Base-by-base conservation (phyloP, 2,797 vertebrate genomes). In the Molossus molossus region DNA sequence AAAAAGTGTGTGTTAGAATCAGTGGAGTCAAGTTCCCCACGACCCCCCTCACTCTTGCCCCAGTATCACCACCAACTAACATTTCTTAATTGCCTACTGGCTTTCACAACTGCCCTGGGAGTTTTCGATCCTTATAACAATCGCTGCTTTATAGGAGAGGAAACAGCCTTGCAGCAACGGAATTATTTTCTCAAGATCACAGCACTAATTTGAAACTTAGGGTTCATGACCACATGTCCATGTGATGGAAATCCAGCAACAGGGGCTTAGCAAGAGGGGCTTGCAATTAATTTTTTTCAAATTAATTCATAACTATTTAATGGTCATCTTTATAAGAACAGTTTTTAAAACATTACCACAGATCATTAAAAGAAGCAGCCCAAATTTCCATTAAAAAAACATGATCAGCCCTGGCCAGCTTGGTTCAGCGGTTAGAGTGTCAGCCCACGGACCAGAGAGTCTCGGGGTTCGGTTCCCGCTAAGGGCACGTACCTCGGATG, bases 341-440 rank as follows among this genome's bases (percentile, higher is more conserved):
- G 3, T 81, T 84, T 86, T 84, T 73, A 94, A 85, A 83, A 76
- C 4, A 90, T 45, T 58, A 53, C 12, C 14, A 81, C 23, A 94
- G 67, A 37, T 37, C 67, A 69, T 21, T 69, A 37, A 69, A 69
- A 69, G 20, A 9, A 37, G 67, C 11, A 37, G 33, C 67, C 67
- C 33, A 69, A 69, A 69, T 69, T 20, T 69, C 67, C 33, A 37
- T 69, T 20, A 92, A 82, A 83, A 33, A 33, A 33, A 33, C 33
- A 33, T 33, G 33, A 33, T 33, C 33, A 33, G 33, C 33, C 33
- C 33, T 33, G 33, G 33, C 33, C 33, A 33, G 33, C 33, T 33
- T 33, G 33, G 33, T 33, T 33, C 33, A 33, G 33, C 33, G 33
- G 33, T 33, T 33, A 33, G 33, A 33, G 33, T 33, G 33, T 33